phyloP scores from a whole-genome alignment of 2,888 invertebrate species.

The Xestia sexstrigata region DNA sequence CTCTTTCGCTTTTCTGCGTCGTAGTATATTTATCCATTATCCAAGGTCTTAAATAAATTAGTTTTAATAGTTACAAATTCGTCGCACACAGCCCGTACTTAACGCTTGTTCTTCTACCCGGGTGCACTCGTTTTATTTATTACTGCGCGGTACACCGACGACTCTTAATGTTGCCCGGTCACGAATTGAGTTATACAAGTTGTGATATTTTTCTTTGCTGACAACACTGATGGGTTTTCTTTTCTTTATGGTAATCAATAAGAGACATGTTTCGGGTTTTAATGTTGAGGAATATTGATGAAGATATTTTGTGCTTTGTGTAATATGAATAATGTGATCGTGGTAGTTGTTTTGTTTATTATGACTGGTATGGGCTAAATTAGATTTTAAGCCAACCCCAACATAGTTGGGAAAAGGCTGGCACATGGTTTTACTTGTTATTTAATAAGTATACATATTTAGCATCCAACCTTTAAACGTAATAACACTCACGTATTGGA shows the following conservation, averaged over 20 bases:
- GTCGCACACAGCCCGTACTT: constrained; percentile 33
- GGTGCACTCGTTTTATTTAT: constrained; percentile 61
- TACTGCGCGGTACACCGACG: constrained; percentile 45
- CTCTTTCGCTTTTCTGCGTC: not conserved
- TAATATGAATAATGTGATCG: not conserved
- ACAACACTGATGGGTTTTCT: constrained; percentile 49
- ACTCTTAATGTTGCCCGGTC: constrained; percentile 56
- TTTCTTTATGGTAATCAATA: constrained; percentile 53
- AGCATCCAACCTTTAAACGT: too few species aligned
- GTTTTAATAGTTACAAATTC: constrained; percentile 19
- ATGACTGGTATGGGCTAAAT: too few species aligned
- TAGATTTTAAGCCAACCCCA: too few species aligned
- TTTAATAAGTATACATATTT: too few species aligned
- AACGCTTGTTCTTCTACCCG: constrained; percentile 35
- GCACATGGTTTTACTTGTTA: too few species aligned
- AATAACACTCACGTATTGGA: too few species aligned
- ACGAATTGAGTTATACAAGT: constrained; percentile 62
- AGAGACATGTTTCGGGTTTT: constrained; percentile 42
- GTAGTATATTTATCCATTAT: not conserved
- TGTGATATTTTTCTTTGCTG: constrained; percentile 55
- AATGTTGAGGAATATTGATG: constrained; percentile 24
- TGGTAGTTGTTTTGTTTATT: not conserved
- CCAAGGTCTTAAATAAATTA: not conserved
- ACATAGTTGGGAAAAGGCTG: too few species aligned
- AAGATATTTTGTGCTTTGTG: not conserved